Percentiles rank a stretch among this genome's conserved stretches.
Conservation (phyloP, 2,888 invertebrate species). For the Malthinus flaveolus region DNA sequence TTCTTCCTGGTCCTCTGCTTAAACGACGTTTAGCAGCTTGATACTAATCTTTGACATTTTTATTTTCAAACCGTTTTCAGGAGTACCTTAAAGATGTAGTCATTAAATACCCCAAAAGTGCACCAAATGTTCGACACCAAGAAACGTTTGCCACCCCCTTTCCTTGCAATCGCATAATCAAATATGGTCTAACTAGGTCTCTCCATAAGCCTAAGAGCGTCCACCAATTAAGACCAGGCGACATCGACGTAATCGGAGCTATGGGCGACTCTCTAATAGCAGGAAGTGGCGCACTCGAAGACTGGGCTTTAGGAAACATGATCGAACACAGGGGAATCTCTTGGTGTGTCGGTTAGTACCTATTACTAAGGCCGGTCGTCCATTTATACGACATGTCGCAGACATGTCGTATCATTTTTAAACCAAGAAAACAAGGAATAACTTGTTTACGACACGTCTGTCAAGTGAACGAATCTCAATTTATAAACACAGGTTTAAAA, state of each 20-base stretch:
- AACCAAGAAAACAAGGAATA: no score
- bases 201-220: constrained; percentile 63
- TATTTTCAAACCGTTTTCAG: no score
- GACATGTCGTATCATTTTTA: no score
- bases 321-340: constrained; percentile 75
- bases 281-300: constrained; percentile 73
- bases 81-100: neutral
- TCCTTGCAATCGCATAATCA: constrained; percentile 59
- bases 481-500: no score
- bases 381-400: no score
- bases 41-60: no score
- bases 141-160: constrained; percentile 59
- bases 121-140: constrained; percentile 44
- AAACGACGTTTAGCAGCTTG: no score
- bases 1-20: no score
- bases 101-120: constrained; percentile 5
- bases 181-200: constrained; percentile 47
- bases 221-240: constrained; percentile 68
- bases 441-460: no score
- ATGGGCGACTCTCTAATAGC: constrained; percentile 75
- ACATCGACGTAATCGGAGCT: constrained; percentile 72
- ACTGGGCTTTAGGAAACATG: constrained; percentile 72
- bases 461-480: no score
- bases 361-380: no score
- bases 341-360: constrained; percentile 68